Conservation (phyloP, 1,140 invertebrate species). For the Lethocerus indicus region DNA sequence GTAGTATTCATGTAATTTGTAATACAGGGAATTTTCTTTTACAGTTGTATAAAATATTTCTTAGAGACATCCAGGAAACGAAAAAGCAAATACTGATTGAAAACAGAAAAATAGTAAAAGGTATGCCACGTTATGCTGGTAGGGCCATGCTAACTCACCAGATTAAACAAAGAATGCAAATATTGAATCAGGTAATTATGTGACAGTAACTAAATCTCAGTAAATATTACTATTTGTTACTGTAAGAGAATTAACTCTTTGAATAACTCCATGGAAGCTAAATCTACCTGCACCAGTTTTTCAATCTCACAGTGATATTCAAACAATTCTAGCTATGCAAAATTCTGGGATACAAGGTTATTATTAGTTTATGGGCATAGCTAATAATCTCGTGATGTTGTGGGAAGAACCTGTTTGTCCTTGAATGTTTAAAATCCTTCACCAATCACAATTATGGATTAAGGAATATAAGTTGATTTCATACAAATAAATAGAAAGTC, state of each 20-base stretch:
- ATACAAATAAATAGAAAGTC: no score
- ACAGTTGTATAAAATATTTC: conserved; percentile 58
- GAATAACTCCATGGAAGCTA: background rate
- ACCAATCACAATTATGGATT: no score
- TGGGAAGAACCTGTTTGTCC: no score
- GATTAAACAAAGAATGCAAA: conserved; percentile 37
- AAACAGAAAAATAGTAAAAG: conserved; percentile 37
- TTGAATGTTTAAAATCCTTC: no score
- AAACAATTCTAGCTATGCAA: background rate
- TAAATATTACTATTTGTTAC: background rate
- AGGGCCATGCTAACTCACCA: conserved; percentile 40
- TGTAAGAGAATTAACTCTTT: background rate
- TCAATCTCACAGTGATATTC: background rate
- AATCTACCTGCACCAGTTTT: background rate
- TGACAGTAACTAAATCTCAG: background rate
- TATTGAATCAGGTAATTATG: conserved; percentile 11
- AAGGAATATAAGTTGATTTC: no score
- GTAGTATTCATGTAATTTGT: background rate
- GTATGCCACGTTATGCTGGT: conserved; percentile 51
- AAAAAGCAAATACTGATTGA: conserved; percentile 50
- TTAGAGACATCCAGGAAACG: conserved; percentile 52
- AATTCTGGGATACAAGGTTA: background rate
- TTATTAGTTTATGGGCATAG: background rate
- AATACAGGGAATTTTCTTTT: conserved; percentile 21
- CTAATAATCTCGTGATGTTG: no score